A percentile compares a stretch with the other conserved stretches of the same genome.
These are phyloP conservation scores for Orussus abietinus DNA, from an alignment of 1,140 invertebrate species.

Conservation along the genomic window DNA sequence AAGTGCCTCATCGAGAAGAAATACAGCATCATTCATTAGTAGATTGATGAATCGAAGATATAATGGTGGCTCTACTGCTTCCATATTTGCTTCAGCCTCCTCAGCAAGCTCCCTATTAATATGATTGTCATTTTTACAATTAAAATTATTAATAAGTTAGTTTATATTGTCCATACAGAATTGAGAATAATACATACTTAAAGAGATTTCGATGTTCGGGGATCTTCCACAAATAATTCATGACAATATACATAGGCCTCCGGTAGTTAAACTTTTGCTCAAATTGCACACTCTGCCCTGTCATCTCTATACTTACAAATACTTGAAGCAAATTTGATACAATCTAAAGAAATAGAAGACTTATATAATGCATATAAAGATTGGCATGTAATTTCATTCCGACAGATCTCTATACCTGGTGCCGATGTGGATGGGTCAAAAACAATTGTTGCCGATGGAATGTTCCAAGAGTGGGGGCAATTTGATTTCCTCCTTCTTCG, in stretches of 20 bases:
- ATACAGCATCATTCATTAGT: slow-evolving; percentile 94
- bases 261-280: slow-evolving; percentile 97
- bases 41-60: slow-evolving; percentile 93
- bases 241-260: slow-evolving; percentile 89
- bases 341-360: slow-evolving; percentile 51
- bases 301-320: slow-evolving; percentile 97
- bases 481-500: slow-evolving; percentile 57
- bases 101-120: slow-evolving; percentile 58
- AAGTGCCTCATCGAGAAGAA: slow-evolving; percentile 86
- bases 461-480: slow-evolving; percentile 58
- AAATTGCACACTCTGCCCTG: slow-evolving; percentile 91
- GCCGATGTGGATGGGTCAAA: slow-evolving; percentile 67
- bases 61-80: slow-evolving; percentile 82
- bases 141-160: slow-evolving; percentile 9
- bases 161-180: slow-evolving; percentile 4
- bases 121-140: slow-evolving; percentile 5
- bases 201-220: slow-evolving; percentile 71
- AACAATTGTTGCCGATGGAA: slow-evolving; percentile 76
- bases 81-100: slow-evolving; percentile 84
- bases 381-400: slow-evolving; percentile 4
- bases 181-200: slow-evolving; percentile 56
- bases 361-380: slow-evolving; percentile 7
- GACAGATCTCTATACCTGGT: slow-evolving; percentile 51
- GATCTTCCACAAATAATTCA: slow-evolving; percentile 88
- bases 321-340: slow-evolving; percentile 77